Evolutionary conservation across 2,113 vertebrate genomes (phyloP).

Genomic region (Emberiza fucata): DNA sequence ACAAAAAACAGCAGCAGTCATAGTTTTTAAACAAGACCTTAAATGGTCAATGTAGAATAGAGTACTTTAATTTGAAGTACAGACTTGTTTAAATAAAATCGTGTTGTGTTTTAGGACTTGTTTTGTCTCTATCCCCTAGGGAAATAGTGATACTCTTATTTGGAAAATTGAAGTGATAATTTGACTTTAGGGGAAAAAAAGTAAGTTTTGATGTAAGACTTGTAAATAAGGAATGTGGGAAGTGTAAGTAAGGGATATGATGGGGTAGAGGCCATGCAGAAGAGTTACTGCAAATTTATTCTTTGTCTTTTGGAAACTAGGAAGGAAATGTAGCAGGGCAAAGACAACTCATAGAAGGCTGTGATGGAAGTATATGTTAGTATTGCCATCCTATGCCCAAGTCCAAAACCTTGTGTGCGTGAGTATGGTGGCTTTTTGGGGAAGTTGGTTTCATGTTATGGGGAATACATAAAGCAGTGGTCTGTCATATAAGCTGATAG

Average conservation of each 20-base stretch:
- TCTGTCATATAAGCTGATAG: neutral
- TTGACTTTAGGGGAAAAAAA: neutral
- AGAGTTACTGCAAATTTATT: neutral
- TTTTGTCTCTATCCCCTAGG: neutral
- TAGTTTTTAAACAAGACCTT: neutral
- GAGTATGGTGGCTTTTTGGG: neutral
- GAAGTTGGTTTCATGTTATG: neutral
- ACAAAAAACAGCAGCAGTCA: neutral
- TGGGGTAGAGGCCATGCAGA: rapidly evolving
- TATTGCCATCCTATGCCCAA: neutral
- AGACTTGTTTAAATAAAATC: neutral
- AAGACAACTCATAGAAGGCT: neutral
- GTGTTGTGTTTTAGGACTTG: neutral
- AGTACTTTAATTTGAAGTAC: neutral
- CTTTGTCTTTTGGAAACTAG: neutral
- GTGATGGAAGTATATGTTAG: neutral
- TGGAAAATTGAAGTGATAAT: neutral
- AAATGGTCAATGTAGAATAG: neutral
- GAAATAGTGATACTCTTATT: neutral
- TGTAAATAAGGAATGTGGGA: neutral
- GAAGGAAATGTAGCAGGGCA: neutral
- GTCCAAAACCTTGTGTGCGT: neutral
- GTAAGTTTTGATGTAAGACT: neutral
- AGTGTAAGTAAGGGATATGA: neutral
- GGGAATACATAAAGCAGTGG: neutral